Evolutionary conservation across 2,113 vertebrate genomes (phyloP).

Genomic region (Centrocercus urophasianus): DNA sequence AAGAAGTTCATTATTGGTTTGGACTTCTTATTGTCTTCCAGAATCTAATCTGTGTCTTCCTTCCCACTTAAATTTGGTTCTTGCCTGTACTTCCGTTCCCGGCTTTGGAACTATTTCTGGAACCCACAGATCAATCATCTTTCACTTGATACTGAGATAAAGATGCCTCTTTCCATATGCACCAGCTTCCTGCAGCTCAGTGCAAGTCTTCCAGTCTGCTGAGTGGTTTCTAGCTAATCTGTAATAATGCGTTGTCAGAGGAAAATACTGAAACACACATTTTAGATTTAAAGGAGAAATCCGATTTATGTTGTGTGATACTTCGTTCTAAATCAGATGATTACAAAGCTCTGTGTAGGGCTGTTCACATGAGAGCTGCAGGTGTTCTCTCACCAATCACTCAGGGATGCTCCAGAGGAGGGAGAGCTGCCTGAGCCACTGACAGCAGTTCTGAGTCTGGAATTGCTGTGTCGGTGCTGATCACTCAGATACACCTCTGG

Average conservation of each 20-base stretch:
- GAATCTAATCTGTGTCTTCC: slow-evolving; percentile 68
- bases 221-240: neutral
- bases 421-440: neutral
- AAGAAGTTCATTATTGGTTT: slow-evolving; percentile 4
- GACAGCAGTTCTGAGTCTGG: neutral
- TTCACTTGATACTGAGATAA: slow-evolving; percentile 1
- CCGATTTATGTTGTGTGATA: accelerated
- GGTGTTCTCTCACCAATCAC: neutral
- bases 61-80: slow-evolving; percentile 28
- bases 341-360: accelerated
- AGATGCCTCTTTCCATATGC: neutral
- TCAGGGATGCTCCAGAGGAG: neutral
- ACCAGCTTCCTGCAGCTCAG: neutral
- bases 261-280: accelerated
- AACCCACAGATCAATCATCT: slow-evolving; percentile 49
- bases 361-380: neutral
- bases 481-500: neutral
- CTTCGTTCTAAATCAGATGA: neutral
- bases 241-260: neutral
- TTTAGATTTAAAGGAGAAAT: neutral
- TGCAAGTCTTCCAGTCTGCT: neutral
- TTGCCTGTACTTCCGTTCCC: slow-evolving; percentile 48
- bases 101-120: slow-evolving; percentile 57
- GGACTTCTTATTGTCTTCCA: slow-evolving; percentile 49
- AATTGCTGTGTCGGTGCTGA: neutral